Evolutionary conservation across 64 coral and sea anemone genomes (phyloP).

Genomic region (Dendronephthya gigantea): DNA sequence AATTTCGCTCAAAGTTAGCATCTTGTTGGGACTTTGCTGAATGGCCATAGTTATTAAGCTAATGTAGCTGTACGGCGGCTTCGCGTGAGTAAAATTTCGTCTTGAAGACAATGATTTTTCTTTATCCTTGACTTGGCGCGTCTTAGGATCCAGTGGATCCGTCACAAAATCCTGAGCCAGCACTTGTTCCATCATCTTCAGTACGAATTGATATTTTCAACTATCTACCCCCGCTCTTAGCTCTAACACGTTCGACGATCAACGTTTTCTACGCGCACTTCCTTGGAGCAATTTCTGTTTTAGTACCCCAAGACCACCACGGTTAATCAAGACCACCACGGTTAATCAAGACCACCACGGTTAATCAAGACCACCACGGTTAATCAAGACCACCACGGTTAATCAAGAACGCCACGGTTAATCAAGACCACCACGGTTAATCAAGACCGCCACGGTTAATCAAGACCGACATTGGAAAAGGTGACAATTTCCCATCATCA

Average conservation of each 20-base stretch:
- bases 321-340: no score
- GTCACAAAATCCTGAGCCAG: not conserved
- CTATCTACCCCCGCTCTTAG: not conserved
- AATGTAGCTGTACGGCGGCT: constrained; percentile 94
- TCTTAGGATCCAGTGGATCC: constrained; percentile 4
- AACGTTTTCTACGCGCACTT: constrained; percentile 65
- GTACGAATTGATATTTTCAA: not conserved
- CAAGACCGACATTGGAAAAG: no score
- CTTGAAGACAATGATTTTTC: constrained; percentile 24
- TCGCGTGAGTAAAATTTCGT: constrained; percentile 91
- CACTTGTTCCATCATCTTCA: constrained; percentile 26
- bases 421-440: no score
- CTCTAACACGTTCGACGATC: constrained; percentile 49
- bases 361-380: no score
- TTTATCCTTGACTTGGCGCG: not conserved
- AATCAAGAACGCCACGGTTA: no score
- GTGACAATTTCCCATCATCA: no score
- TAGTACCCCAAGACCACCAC: constrained; percentile 96
- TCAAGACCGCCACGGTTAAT: no score
- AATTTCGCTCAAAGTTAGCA: constrained; percentile 97
- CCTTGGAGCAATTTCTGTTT: constrained; percentile 99
- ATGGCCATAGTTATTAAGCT: constrained; percentile 98
- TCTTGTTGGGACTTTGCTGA: constrained; percentile 96
- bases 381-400: no score
- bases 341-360: no score